These are phyloP conservation scores for Sarcophaga subvicina DNA, from an alignment of 2,888 invertebrate genomes.

Conservation along the genomic window DNA sequence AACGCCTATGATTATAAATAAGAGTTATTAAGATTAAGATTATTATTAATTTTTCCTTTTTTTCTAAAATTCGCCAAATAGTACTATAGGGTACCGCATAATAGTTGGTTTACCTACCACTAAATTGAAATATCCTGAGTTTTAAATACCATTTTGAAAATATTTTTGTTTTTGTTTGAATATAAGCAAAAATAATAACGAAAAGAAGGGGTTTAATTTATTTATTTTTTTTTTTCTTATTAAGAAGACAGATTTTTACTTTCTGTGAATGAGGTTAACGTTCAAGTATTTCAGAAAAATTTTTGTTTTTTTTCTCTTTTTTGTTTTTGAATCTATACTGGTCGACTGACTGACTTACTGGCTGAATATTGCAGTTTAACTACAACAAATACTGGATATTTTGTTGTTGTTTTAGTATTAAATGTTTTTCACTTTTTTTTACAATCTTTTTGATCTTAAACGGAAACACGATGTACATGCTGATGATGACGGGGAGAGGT, in stretches of 20 bases:
- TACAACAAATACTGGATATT: neutral
- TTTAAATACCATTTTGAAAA: conserved; percentile 13
- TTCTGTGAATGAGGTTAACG: conserved; percentile 51
- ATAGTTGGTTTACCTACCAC: neutral
- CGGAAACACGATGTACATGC: conserved; percentile 48
- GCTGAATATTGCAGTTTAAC: conserved; percentile 12
- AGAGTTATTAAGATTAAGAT: too few relatives aligned
- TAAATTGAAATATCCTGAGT: neutral
- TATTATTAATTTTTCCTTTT: neutral
- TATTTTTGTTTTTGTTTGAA: conserved; percentile 28
- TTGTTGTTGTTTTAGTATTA: neutral
- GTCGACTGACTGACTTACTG: conserved; percentile 30
- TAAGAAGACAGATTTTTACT: conserved; percentile 47
- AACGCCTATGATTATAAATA: too few relatives aligned
- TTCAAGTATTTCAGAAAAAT: conserved; percentile 41
- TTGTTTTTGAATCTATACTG: neutral
- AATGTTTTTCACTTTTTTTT: conserved; percentile 10
- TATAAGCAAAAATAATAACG: conserved; percentile 10
- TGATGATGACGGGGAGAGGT: conserved; percentile 19
- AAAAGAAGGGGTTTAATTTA: conserved; percentile 4
- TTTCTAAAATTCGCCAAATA: neutral
- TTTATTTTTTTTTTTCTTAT: conserved; percentile 5
- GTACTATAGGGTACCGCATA: neutral
- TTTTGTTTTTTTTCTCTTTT: conserved; percentile 3
- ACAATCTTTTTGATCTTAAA: conserved; percentile 56